Evolutionary conservation across 1,140 invertebrate species (phyloP), one percentile per base, ranked within the genome.

Genomic region (Drosophila azteca): DNA sequence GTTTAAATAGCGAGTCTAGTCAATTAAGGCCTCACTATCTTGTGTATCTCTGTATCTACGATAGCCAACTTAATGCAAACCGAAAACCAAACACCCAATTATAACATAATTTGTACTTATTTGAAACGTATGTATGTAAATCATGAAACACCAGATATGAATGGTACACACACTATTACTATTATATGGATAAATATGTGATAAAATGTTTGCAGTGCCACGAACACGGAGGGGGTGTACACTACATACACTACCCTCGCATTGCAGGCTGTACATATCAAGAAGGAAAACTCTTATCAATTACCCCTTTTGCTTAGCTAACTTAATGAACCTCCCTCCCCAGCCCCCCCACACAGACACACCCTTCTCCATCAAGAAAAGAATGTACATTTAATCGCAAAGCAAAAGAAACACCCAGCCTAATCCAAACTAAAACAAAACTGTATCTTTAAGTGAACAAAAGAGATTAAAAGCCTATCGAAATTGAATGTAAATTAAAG

Each of bases 101-200:
- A 31, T 46, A 58, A 46, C 29, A 50, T 35, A 74, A 85, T 85
- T 84, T 84, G 81, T 84, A 84, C 80, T 85, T 84, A 80, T 77
- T 83, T 85, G 85, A 80, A n/a, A n/a, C n/a, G n/a, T 39, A 39
- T 13, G 31, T 39, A 39, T 13, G 31, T 83, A 79, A 81, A 58
- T 17, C 58, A 49, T 61, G 54, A 54, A 45, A 78, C 55, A 39
- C 52, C 35, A 52, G 24, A 69, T 50, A 68, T 54, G 63, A 45
- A 61, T 15, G 57, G 44, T 50, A 69, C n/a, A n/a, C 53, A 63
- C 50, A 73, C 74, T 65, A 70, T 64, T 35, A 35, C 29, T 66
- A 79, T 69, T 80, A 67, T 78, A 84, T 85, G 57, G 63, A 84
- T 84, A 84, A 80, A 85, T 84, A 85, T 84, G 81, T 84, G 81